Base-by-base conservation (phyloP, 2,888 invertebrate genomes). In the Drosophila neotestacea region DNA sequence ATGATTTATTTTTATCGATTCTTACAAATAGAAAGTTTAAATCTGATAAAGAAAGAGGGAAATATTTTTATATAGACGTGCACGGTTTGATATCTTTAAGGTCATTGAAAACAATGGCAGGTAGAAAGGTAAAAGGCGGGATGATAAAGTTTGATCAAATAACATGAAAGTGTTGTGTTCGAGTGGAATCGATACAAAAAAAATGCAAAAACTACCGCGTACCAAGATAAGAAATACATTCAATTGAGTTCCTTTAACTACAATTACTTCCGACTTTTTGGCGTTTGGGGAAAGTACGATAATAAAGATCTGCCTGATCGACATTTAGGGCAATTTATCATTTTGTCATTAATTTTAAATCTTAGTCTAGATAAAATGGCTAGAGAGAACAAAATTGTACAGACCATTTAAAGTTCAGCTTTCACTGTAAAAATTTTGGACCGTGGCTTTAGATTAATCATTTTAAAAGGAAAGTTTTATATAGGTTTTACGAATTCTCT, bases 1-100 rank as follows among this genome's bases (percentile, higher is more conserved):
- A 47, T 47, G 30, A 58, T 62, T 41, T 50, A 52, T 52, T 44
- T 42, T 60, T 72, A 73, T 69, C 64, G 30, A 39, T 51, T 27
- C 10, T 38, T 5, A 28, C 13, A 52, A 63, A 52, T 63, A 50
- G 56, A 48, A 58, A 44, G 42, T n/a, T 22, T 44, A 39, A 36
- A 36, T 63, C 30, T 50, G 46, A 54, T 56, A 56, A 48, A 47
- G 13, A 64, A 55, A 59, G 13, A 22, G 16, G 2, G 34, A 41
- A 28, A 28, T 41, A 16, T 16, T 34, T 27, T 10, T 16, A 47
- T 30, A 39, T 27, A 48, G 4, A 6, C 30, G 6, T 41, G 30
- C 10, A 16, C 4, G 4, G 3, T 30, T 54, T 41, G 28, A 32
- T 42, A 34, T 55, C 11, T 34, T 2, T 44, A 55, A 44, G 42